phyloP scores from a whole-genome alignment of 2,888 invertebrate genomes.

The Tholera decimalis region DNA sequence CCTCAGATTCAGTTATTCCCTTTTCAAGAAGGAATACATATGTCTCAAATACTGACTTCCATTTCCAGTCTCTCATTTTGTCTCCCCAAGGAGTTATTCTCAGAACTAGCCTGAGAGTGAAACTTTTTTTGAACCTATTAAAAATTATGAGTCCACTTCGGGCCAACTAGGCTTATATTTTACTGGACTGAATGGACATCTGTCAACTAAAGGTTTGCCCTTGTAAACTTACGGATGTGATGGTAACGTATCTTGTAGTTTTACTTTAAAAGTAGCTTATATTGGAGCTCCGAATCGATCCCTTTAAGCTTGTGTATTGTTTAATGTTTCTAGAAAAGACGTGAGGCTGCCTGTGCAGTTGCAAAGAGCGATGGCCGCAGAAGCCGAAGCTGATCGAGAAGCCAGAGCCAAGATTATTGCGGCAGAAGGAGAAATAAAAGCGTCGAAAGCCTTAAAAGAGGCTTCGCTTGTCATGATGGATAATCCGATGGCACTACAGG shows the following conservation, averaged over 20 bases:
- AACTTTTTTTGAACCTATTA: not conserved
- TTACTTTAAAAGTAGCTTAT: not conserved
- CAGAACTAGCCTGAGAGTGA: slow-evolving; percentile 25
- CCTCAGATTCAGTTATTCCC: slow-evolving; percentile 33
- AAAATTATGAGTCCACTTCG: not conserved
- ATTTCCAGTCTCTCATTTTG: slow-evolving; percentile 56
- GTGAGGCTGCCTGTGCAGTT: slow-evolving; percentile 91
- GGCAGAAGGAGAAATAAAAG: slow-evolving; percentile 96
- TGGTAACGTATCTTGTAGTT: slow-evolving; percentile 39
- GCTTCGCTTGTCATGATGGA: slow-evolving; percentile 96
- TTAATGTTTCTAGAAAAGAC: slow-evolving; percentile 80
- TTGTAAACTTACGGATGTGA: slow-evolving; percentile 4
- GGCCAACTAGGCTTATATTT: not conserved
- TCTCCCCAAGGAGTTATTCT: slow-evolving; percentile 50
- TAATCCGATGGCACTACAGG: slow-evolving; percentile 94
- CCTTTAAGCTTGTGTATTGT: not conserved
- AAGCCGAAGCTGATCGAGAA: slow-evolving; percentile 93
- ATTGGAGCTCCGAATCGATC: not conserved
- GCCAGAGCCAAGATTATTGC: slow-evolving; percentile 94
- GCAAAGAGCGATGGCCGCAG: slow-evolving; percentile 94
- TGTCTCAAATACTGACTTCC: slow-evolving; percentile 61
- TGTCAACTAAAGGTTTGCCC: slow-evolving; percentile 21
- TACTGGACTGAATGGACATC: slow-evolving; percentile 6
- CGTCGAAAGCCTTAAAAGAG: slow-evolving; percentile 96
- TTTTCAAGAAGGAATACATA: slow-evolving; percentile 60